Evolutionary conservation across 2,888 invertebrate species (phyloP).

Genomic region (Melanargia galathea): DNA sequence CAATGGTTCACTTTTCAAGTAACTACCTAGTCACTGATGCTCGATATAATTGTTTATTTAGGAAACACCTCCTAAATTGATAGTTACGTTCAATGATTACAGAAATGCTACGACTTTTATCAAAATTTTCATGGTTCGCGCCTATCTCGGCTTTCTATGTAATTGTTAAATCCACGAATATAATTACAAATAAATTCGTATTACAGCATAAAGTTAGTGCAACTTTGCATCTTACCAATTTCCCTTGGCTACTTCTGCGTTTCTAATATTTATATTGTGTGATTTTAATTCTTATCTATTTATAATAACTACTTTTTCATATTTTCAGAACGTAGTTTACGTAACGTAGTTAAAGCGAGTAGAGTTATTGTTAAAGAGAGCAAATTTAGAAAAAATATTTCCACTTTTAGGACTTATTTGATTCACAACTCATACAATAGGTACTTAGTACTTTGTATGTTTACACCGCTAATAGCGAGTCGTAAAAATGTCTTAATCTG

Average conservation of each 20-base stretch:
- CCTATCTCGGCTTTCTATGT: not conserved
- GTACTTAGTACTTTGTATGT: not conserved
- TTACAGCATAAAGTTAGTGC: not conserved
- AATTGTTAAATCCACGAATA: not conserved
- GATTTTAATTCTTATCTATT: too few relatives aligned
- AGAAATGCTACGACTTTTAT: conserved; percentile 24
- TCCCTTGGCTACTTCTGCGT: too few relatives aligned
- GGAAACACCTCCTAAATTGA: not conserved
- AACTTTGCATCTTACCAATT: too few relatives aligned
- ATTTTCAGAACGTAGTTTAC: too few relatives aligned
- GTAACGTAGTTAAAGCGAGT: too few relatives aligned
- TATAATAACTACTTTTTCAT: too few relatives aligned
- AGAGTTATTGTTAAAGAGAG: too few relatives aligned
- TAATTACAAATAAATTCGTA: not conserved
- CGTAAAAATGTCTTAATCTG: conserved; percentile 13
- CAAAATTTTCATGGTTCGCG: conserved; percentile 37
- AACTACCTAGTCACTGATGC: not conserved
- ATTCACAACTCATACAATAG: too few relatives aligned
- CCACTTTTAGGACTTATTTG: too few relatives aligned
- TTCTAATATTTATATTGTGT: too few relatives aligned
- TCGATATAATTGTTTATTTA: not conserved
- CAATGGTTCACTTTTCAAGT: not conserved
- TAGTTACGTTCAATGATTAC: conserved; percentile 18
- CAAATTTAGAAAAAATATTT: too few relatives aligned
- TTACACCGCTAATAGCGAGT: not conserved